Evolutionary conservation across 2,113 vertebrate species (phyloP).

Genomic region (Mungos mungo): DNA sequence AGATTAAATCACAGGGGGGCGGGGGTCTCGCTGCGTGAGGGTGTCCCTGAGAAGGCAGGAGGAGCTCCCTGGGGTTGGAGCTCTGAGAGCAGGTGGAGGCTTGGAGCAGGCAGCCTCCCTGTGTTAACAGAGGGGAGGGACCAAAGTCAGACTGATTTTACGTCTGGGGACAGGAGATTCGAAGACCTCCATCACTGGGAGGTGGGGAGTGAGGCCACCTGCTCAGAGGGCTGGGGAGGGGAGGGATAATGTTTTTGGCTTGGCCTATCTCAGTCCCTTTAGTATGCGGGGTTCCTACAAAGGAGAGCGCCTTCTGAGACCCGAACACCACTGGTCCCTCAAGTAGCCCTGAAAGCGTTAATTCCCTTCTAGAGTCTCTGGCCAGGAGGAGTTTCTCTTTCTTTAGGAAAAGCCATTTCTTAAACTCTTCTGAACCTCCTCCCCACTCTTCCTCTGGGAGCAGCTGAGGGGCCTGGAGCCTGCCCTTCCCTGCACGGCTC

Average conservation of each 20-base stretch:
- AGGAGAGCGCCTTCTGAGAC: background rate
- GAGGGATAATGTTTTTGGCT: background rate
- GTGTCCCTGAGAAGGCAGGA: background rate
- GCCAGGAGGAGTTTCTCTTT: slow-evolving; percentile 34
- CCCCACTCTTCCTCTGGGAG: slow-evolving; percentile 42
- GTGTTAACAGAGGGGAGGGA: background rate
- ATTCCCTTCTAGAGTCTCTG: slow-evolving; percentile 43
- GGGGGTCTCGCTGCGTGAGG: background rate
- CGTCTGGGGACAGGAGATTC: background rate
- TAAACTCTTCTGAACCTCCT: slow-evolving; percentile 46
- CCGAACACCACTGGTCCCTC: background rate
- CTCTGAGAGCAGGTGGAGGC: no score
- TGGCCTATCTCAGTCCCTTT: background rate
- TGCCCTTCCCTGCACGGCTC: slow-evolving; percentile 16
- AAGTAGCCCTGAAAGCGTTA: slow-evolving; percentile 12
- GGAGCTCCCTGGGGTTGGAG: background rate
- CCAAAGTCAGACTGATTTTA: background rate
- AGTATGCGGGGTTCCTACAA: background rate
- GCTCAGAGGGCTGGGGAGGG: background rate
- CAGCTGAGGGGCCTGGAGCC: background rate
- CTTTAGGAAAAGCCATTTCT: slow-evolving; percentile 51
- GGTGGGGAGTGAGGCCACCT: background rate
- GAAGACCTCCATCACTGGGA: background rate
- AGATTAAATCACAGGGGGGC: background rate
- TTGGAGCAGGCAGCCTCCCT: background rate